Base-by-base conservation (phyloP, 2,113 vertebrate species). In the Nibea albiflora region DNA sequence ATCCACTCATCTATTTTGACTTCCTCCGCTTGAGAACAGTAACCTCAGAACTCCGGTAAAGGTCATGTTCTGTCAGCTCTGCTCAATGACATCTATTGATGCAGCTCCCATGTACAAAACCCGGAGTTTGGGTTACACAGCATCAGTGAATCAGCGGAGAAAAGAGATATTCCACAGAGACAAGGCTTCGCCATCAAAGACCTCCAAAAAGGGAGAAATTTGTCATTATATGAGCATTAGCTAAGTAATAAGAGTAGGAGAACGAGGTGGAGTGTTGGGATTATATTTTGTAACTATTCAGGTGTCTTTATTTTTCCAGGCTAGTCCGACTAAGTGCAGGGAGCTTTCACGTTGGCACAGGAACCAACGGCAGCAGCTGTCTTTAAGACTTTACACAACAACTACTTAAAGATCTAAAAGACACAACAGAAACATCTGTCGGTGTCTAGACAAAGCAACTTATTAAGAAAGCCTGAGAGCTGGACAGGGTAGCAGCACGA, bases 1-100 rank as follows among this genome's bases (percentile, higher is more conserved):
- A 93, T 93, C 92, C 92, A 93, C 88, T 95, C 92, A 83, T 94
- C 92, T 93, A 84, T 93, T 93, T 90, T 92, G 94, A 90, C 94
- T 95, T 94, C 90, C 92, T 91, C 73, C 44, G 82, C 85, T 76
- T 58, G 83, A 86, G 81, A 92, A 90, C 77, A 77, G 86, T 89
- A 83, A 92, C 91, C 84, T 91, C 89, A 91, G 89, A 90, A 81
- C 81, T 85, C 84, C 71, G 82, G 76, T 72, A 88, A 89, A 91
- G 91, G 87, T 92, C 73, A 75, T 71, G 86, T 86, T 88, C 78
- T 88, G 85, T 90, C 88, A 88, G 82, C 78, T 89, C 86, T 89
- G 84, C 70, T 92, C 88, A 82, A 81, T 83, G 74, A 86, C 84
- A 85, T 91, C 80, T 66, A 81, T 90, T 84, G 91, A 92, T 68